Evolutionary conservation across 2,797 vertebrate genomes (phyloP), one percentile per base, ranked within the genome.

Genomic region (Margarornis squamiger): DNA sequence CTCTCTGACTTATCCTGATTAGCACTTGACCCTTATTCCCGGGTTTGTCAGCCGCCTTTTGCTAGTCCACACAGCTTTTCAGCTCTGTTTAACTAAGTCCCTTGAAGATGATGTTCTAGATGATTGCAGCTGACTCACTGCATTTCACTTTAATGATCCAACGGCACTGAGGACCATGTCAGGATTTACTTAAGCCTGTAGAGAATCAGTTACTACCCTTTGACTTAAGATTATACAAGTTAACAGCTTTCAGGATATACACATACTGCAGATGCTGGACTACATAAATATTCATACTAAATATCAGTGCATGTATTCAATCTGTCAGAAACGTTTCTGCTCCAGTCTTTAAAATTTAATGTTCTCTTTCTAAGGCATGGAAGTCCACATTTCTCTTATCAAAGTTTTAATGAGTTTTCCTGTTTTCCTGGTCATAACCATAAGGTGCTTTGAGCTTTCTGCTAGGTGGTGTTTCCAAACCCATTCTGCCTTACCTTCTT

Each of bases 141-240:
- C 24, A 52, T 71, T 94, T 88, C 86, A 68, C 46, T 91, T 88
- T 24, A 88, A 90, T n/a, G 79, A 95, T 34, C n/a, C 59, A 79
- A 15, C 58, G 59, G 81, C 70, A n/a, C 5, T 27, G 73, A 93
- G 58, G 49, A 88, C 76, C 0, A 0, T 36, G 86, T 58, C 92
- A 84, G 39, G 83, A 94, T 92, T 88, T 88, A 92, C 88, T 81
- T 95, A 92, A 94, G 51, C 62, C 76, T 93, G 86, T 26, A 13
- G 26, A 88, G 90, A 90, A 84, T 62, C 86, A 84, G 46, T 62
- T 90, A 81, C 55, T 59, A 45, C 70, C 20, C 2, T 78, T 84
- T 95, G 62, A 76, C 51, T 93, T 58, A n/a, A 86, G 68, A 95
- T 93, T 75, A 90, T 18, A 65, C 51, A 81, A 66, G n/a, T 52